Conservation (phyloP, 2,797 vertebrate genomes). For the Coracias cyanogaster region DNA sequence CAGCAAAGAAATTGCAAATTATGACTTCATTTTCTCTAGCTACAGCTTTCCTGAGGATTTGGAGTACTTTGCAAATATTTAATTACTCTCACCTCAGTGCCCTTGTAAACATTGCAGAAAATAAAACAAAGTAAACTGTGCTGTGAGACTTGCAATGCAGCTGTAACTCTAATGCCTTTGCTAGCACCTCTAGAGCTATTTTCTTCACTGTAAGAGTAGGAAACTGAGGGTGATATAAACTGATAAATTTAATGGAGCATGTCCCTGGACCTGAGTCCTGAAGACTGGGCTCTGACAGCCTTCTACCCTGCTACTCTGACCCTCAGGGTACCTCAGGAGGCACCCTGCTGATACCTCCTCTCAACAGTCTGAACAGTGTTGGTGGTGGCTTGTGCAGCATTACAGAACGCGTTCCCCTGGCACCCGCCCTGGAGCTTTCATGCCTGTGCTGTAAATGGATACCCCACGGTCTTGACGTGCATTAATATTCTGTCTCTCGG, state of each 20-base stretch:
- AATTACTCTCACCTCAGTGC: not conserved
- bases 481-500: not conserved
- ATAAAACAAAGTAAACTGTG: slow-evolving; percentile 11
- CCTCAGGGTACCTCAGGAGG: not conserved
- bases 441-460: not conserved
- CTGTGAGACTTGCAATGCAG: not conserved
- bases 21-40: not conserved
- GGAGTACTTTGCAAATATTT: slow-evolving; percentile 30
- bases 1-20: not conserved
- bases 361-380: no score
- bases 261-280: not conserved
- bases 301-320: not conserved
- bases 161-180: not conserved
- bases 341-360: no score
- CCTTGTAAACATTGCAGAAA: not conserved
- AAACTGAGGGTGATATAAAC: not conserved
- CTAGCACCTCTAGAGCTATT: not conserved
- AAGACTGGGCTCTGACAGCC: not conserved
- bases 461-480: not conserved
- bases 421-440: not conserved
- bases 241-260: not conserved
- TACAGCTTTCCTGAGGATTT: not conserved
- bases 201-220: not conserved
- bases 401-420: not conserved
- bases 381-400: not conserved